Conservation (phyloP, 2,113 vertebrate species). For the Pimephales promelas region DNA sequence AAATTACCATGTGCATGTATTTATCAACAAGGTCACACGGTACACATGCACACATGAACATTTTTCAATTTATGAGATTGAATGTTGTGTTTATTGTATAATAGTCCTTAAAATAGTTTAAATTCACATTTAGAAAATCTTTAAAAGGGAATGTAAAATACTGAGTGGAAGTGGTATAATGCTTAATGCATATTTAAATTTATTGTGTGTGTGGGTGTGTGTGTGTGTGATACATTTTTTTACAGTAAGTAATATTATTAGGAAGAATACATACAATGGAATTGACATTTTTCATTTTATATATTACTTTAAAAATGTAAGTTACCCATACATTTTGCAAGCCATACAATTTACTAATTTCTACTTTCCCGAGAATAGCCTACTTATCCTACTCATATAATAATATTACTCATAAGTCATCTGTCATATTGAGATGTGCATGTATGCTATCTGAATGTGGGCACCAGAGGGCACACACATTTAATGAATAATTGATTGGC, state of each 20-base stretch:
- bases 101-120: background rate
- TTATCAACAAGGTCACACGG: background rate
- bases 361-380: background rate
- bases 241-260: background rate
- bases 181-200: background rate
- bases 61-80: background rate
- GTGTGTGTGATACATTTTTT: background rate
- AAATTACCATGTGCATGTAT: background rate
- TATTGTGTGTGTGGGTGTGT: background rate
- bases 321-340: background rate
- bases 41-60: background rate
- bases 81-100: too few species aligned
- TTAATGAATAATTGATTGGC: conserved; percentile 36
- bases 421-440: background rate
- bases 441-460: background rate
- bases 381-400: background rate
- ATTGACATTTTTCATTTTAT: background rate
- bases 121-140: background rate
- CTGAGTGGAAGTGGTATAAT: background rate
- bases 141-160: background rate
- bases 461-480: conserved; percentile 32
- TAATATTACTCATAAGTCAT: background rate
- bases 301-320: background rate
- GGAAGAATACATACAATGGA: background rate
- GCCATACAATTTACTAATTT: background rate